phyloP scores from a whole-genome alignment of 2,888 invertebrate genomes.

The Orthosia cruda region DNA sequence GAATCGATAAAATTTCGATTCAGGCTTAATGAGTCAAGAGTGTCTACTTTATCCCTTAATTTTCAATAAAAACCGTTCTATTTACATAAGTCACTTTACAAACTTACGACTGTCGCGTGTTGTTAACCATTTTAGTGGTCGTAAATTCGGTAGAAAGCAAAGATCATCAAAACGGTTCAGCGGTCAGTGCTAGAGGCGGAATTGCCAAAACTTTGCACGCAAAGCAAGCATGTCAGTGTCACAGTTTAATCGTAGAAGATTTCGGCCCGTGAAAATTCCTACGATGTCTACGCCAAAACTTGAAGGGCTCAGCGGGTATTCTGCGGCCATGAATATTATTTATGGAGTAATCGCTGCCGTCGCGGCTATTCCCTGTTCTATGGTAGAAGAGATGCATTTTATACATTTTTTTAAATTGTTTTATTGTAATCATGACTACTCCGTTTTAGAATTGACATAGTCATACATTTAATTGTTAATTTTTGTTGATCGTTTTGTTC shows the following conservation, averaged over 20 bases:
- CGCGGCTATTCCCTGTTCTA: not conserved
- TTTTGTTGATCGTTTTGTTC: conserved; percentile 40
- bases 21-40: too few species aligned
- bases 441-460: conserved; percentile 35
- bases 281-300: not conserved
- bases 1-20: too few species aligned
- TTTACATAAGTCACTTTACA: conserved; percentile 67
- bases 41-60: too few species aligned
- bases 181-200: too few species aligned
- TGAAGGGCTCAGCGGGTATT: not conserved
- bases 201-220: too few species aligned
- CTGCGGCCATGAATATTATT: not conserved
- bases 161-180: not conserved
- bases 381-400: conserved; percentile 13
- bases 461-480: conserved; percentile 33
- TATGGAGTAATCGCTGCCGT: not conserved
- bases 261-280: not conserved
- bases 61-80: too few species aligned
- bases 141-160: conserved; percentile 34
- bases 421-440: conserved; percentile 33
- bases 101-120: conserved; percentile 48
- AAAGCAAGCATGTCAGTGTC: too few species aligned
- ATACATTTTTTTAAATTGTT: too few species aligned
- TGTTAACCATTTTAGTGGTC: conserved; percentile 52
- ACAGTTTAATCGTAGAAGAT: too few species aligned